These are phyloP conservation scores for Caranx melampygus DNA, from an alignment of 2,113 vertebrate species.

Conservation along the genomic window DNA sequence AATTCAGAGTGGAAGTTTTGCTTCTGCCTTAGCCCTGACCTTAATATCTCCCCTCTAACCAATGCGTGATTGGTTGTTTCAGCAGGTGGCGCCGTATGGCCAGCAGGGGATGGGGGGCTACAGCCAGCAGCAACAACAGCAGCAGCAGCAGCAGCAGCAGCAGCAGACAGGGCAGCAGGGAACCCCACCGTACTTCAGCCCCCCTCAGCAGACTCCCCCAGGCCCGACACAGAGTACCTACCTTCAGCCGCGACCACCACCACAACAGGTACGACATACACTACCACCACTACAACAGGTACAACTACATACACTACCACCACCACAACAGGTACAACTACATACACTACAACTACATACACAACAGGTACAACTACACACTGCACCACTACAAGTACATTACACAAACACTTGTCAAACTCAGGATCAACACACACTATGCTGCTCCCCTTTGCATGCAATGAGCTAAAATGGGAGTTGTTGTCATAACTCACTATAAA, in stretches of 20 bases:
- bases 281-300: constrained; percentile 87
- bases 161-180: constrained; percentile 81
- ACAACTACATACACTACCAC: constrained; percentile 50
- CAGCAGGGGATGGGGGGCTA: constrained; percentile 87
- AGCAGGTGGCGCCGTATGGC: constrained; percentile 93
- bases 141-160: constrained; percentile 52
- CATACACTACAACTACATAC: too few species aligned
- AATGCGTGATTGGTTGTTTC: constrained; percentile 73
- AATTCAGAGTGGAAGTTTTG: constrained; percentile 36
- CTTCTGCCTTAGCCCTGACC: constrained; percentile 22
- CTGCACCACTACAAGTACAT: not conserved
- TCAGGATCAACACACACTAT: not conserved
- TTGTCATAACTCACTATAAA: constrained; percentile 24
- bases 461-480: constrained; percentile 2
- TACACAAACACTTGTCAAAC: not conserved
- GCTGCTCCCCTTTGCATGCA: not conserved
- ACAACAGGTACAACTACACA: too few species aligned
- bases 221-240: constrained; percentile 89
- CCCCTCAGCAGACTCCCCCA: constrained; percentile 89
- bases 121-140: constrained; percentile 51
- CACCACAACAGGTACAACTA: too few species aligned
- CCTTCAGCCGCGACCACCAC: constrained; percentile 89
- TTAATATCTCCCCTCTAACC: constrained; percentile 43
- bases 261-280: constrained; percentile 87
- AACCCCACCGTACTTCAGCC: constrained; percentile 95